phyloP scores from a whole-genome alignment of 30 jellyfish, hydroid and myxozoan genomes.

The Catostylus mosaicus region DNA sequence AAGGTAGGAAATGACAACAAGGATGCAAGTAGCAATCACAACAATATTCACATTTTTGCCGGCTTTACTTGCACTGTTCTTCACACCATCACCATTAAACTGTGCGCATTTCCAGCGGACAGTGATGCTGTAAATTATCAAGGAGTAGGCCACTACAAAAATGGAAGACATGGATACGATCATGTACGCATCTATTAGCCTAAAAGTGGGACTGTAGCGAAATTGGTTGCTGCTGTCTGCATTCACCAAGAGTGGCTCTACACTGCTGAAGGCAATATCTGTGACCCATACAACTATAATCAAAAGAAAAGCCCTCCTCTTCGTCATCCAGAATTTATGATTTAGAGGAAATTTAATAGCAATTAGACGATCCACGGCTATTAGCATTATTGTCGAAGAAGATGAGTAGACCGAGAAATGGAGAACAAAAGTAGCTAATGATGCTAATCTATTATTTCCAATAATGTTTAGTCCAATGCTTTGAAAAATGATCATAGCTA shows the following conservation, averaged over 20 bases:
- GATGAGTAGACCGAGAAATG: slow-evolving; percentile 24
- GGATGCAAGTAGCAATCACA: slow-evolving; percentile 13
- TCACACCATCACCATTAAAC: background rate
- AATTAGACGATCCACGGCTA: slow-evolving; percentile 15
- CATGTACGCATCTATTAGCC: background rate
- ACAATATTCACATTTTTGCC: background rate
- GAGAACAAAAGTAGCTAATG: background rate
- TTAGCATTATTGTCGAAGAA: background rate
- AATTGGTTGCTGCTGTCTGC: background rate
- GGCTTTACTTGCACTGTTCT: background rate
- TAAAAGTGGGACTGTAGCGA: background rate
- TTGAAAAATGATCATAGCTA: background rate
- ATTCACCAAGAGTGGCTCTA: background rate
- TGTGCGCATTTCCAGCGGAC: background rate
- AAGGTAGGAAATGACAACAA: slow-evolving; percentile 15
- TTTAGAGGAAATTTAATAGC: slow-evolving; percentile 38
- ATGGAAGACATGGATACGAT: background rate
- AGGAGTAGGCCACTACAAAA: background rate
- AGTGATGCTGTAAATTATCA: background rate
- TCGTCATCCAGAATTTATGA: slow-evolving; percentile 46
- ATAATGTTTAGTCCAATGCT: background rate
- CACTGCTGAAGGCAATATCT: background rate
- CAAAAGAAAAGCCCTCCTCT: slow-evolving; percentile 17
- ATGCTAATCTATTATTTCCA: background rate
- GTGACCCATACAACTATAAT: background rate